Conservation (phyloP, 2,797 vertebrate species). For the Onychomys torridus region DNA sequence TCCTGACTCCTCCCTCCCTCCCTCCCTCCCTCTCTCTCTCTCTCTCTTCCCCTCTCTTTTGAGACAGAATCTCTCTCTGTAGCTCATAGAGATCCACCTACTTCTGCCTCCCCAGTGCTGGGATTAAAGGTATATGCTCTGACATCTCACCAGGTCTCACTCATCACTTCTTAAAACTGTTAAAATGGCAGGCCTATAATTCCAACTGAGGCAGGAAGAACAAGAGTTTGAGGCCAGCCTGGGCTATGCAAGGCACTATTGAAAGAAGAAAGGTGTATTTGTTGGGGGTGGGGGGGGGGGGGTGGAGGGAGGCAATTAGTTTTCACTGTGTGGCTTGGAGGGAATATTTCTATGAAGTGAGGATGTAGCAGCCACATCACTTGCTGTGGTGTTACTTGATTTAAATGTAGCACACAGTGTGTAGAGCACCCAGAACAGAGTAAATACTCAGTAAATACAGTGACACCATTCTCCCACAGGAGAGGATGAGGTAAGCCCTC, state of each 20-base stretch:
- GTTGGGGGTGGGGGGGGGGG: too few relatives aligned
- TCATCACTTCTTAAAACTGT: neutral
- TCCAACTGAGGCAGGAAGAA: neutral
- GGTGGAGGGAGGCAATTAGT: neutral
- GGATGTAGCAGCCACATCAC: too few relatives aligned
- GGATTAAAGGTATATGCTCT: neutral
- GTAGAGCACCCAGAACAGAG: neutral
- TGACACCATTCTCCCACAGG: neutral
- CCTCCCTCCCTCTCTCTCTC: too few relatives aligned
- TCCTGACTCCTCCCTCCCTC: neutral
- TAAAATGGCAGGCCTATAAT: too few relatives aligned
- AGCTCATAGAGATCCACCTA: neutral
- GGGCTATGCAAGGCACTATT: neutral
- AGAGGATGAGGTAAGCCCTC: neutral
- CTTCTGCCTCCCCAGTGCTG: neutral
- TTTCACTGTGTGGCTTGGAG: neutral
- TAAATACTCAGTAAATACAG: neutral
- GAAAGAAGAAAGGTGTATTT: neutral
- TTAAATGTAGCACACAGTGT: neutral
- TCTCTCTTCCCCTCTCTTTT: neutral
- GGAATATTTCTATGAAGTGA: neutral
- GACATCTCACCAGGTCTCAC: neutral
- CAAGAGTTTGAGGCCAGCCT: neutral
- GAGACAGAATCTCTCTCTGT: neutral
- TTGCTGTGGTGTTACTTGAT: neutral